Evolutionary conservation across 2,888 invertebrate genomes (phyloP), one percentile per base, ranked within the genome.

Genomic region (Drosophila maculinotata): DNA sequence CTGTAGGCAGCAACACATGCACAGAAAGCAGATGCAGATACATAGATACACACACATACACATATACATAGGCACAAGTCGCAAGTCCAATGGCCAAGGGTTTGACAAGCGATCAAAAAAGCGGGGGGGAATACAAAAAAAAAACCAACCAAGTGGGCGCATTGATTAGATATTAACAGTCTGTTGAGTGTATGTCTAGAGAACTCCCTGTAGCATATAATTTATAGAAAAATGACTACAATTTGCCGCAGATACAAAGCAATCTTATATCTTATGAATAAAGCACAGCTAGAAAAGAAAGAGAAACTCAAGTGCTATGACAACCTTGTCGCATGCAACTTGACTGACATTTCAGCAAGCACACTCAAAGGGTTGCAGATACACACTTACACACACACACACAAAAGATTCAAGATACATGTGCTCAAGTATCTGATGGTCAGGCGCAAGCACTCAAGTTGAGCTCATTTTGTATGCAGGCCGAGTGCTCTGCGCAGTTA

Each of bases 381-480:
- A 56, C 47, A 41, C 33, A 63, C 12, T 52, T 10, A 49, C 14
- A 25, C 31, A 14, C 25, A 12, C n/a, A 7, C 26, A 36, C 17
- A 31, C 12, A 26, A 45, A 14, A 26, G n/a, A 56, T 7, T 33
- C 33, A 51, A 42, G 58, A 42, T 51, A 70, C 56, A 57, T 52
- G 54, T 53, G 54, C 28, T 25, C 41, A 54, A 48, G 51, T 48
- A 53, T 42, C 45, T 60, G 59, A 63, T 52, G 76, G 63, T 57
- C 71, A 76, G 62, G 42, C 56, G 33, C 60, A 57, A 25, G 30
- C 42, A 57, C 59, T 77, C 31, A 58, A 49, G 60, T 62, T 79
- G 66, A 33, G 58, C 82, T 66, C 70, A 73, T 73, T 80, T 80
- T 68, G 67, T 80, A 80, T 86, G 79, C 79, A 76, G 59, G 64